phyloP scores from a whole-genome alignment of 2,888 invertebrate genomes.

The Sceliomorpha sp. region DNA sequence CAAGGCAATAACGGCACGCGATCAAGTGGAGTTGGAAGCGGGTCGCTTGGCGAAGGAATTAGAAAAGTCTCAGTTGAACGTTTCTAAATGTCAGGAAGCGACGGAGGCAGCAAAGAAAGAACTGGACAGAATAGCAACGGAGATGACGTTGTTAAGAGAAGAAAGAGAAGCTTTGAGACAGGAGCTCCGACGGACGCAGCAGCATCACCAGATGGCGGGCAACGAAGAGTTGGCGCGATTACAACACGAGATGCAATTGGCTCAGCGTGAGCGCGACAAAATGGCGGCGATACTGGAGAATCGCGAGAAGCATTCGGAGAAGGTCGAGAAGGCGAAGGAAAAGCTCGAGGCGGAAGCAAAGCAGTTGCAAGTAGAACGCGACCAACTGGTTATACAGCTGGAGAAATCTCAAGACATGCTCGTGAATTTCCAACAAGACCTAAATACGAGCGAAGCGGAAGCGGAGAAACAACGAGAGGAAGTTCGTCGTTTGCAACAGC shows the following conservation, averaged over 20 bases:
- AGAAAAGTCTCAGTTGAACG: constrained; percentile 91
- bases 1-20: constrained; percentile 90
- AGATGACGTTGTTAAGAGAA: constrained; percentile 90
- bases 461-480: constrained; percentile 90
- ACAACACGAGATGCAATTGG: constrained; percentile 87
- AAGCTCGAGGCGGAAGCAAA: constrained; percentile 93
- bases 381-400: constrained; percentile 92
- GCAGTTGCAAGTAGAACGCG: constrained; percentile 91
- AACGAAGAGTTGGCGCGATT: constrained; percentile 87
- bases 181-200: constrained; percentile 85
- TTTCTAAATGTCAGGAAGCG: constrained; percentile 91
- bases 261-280: constrained; percentile 88
- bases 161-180: constrained; percentile 87
- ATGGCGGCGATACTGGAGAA: constrained; percentile 89
- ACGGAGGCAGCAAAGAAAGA: constrained; percentile 91
- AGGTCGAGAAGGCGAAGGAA: constrained; percentile 91
- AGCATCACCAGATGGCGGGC: constrained; percentile 85
- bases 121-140: constrained; percentile 91
- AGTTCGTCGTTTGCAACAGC: constrained; percentile 85
- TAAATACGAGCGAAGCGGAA: constrained; percentile 91
- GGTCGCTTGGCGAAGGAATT: constrained; percentile 91
- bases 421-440: constrained; percentile 94
- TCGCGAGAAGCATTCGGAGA: constrained; percentile 89
- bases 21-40: constrained; percentile 92
- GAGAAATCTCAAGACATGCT: constrained; percentile 96